Percentiles rank a stretch among this genome's conserved stretches.
phyloP scores from a whole-genome alignment of 2,888 invertebrate genomes.

The Pristionchus mayeri region DNA sequence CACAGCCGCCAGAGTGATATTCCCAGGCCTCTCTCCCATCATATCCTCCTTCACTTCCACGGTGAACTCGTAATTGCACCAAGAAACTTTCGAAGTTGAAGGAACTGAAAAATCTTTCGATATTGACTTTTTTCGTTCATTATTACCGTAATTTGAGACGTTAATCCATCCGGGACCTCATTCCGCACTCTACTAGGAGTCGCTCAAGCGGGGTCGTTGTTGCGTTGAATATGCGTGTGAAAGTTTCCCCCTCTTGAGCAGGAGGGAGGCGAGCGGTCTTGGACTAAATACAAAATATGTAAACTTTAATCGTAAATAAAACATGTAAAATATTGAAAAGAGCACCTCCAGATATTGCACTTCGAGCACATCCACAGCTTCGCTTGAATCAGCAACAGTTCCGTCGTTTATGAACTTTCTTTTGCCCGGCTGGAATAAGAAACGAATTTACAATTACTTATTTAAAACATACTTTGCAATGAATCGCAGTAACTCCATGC shows the following conservation, averaged over 20 bases:
- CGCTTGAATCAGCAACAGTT: slow-evolving; percentile 83
- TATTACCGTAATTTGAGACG: slow-evolving; percentile 80
- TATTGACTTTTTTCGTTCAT: too few relatives aligned
- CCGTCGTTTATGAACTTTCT: slow-evolving; percentile 86
- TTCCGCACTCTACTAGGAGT: slow-evolving; percentile 89
- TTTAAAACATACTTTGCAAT: slow-evolving; percentile 58
- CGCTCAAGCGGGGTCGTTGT: slow-evolving; percentile 88
- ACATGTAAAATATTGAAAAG: too few relatives aligned
- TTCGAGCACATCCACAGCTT: slow-evolving; percentile 94
- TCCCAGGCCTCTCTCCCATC: slow-evolving; percentile 50
- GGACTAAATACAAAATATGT: slow-evolving; percentile 77
- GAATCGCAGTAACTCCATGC: slow-evolving; percentile 55
- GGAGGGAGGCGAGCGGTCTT: slow-evolving; percentile 79
- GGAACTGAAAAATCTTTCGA: slow-evolving; percentile 55
- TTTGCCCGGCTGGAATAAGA: slow-evolving; percentile 79
- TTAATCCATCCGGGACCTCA: slow-evolving; percentile 98
- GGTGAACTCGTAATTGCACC: slow-evolving; percentile 65
- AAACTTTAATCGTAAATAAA: too few relatives aligned
- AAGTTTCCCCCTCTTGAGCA: slow-evolving; percentile 83
- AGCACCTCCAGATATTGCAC: slow-evolving; percentile 88
- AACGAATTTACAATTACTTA: too few relatives aligned
- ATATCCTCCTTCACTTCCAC: slow-evolving; percentile 57
- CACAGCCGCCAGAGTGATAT: slow-evolving; percentile 49
- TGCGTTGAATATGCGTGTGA: slow-evolving; percentile 91
- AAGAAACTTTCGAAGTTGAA: slow-evolving; percentile 55